Conservation (phyloP, 2,797 vertebrate genomes). For the Serranus cabrilla region DNA sequence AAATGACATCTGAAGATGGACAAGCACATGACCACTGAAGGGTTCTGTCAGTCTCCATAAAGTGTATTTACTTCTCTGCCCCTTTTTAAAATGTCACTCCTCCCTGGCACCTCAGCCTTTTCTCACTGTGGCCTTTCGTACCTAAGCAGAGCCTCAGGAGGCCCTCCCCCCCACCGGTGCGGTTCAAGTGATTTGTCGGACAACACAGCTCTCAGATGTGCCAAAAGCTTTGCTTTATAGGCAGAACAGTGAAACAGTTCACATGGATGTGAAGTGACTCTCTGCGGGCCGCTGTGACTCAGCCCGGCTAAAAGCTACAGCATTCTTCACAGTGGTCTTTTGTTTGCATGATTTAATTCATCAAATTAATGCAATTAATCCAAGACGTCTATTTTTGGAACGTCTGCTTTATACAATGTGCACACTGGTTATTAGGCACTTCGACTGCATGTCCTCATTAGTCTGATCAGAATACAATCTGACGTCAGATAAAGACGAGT, state of each 20-base stretch:
- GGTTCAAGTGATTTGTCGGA: conserved; percentile 75
- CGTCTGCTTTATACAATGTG: conserved; percentile 58
- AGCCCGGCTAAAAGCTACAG: conserved; percentile 57
- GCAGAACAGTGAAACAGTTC: conserved; percentile 48
- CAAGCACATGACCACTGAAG: conserved; percentile 30
- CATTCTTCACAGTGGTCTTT: conserved; percentile 55
- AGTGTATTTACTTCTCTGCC: conserved; percentile 57
- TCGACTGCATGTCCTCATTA: conserved; percentile 62
- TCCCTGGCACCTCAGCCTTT: conserved; percentile 64
- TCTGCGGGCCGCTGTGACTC: conserved; percentile 61
- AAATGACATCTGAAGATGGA: conserved; percentile 40
- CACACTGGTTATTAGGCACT: conserved; percentile 48
- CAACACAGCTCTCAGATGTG: conserved; percentile 75
- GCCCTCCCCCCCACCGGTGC: conserved; percentile 20
- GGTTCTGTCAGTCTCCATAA: conserved; percentile 45
- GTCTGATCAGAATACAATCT: conserved; percentile 47
- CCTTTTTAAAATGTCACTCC: conserved; percentile 65
- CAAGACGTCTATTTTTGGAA: conserved; percentile 68
- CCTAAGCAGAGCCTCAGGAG: conserved; percentile 58
- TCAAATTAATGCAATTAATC: conserved; percentile 71
- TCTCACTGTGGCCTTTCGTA: conserved; percentile 59
- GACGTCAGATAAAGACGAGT: conserved; percentile 45
- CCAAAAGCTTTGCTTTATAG: conserved; percentile 78
- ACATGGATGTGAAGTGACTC: conserved; percentile 54
- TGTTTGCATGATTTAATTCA: conserved; percentile 69